Conservation (phyloP, 2,888 invertebrate genomes). For the Laothoe populi region DNA sequence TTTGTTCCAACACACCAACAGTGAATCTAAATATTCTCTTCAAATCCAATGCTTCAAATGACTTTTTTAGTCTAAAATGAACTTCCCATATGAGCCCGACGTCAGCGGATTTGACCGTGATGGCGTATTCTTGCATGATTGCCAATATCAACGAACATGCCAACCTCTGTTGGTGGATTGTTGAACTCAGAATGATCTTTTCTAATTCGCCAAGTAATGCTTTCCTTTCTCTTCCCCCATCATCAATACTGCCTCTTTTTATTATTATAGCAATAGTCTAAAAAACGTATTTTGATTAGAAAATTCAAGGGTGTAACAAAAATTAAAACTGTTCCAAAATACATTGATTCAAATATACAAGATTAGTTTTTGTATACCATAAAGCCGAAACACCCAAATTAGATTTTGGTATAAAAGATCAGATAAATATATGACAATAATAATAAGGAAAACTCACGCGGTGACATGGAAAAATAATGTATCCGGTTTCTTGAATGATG, state of each 20-base stretch:
- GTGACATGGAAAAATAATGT: no score
- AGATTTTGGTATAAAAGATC: no score
- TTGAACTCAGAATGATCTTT: conserved; percentile 91
- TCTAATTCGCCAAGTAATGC: conserved; percentile 90
- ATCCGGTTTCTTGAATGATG: no score
- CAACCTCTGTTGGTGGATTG: conserved; percentile 90
- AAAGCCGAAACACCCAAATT: no score
- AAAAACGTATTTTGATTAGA: conserved; percentile 32
- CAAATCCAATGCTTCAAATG: conserved; percentile 92
- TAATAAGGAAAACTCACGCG: no score
- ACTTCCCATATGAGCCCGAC: conserved; percentile 95
- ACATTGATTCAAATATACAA: no score
- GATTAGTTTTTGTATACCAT: no score
- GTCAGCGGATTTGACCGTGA: conserved; percentile 93
- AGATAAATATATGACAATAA: no score
- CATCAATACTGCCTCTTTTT: conserved; percentile 92
- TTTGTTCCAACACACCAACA: conserved; percentile 74
- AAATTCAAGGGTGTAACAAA: no score
- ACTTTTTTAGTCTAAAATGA: conserved; percentile 92
- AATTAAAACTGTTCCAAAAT: no score
- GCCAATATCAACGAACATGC: conserved; percentile 93
- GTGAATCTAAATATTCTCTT: conserved; percentile 89
- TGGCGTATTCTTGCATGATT: conserved; percentile 95
- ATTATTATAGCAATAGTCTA: conserved; percentile 94
- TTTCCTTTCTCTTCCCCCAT: conserved; percentile 87